A percentile compares a stretch with the other conserved stretches of the same genome.
Conservation (phyloP, 2,797 vertebrate species). For the Taenioides sp. region DNA sequence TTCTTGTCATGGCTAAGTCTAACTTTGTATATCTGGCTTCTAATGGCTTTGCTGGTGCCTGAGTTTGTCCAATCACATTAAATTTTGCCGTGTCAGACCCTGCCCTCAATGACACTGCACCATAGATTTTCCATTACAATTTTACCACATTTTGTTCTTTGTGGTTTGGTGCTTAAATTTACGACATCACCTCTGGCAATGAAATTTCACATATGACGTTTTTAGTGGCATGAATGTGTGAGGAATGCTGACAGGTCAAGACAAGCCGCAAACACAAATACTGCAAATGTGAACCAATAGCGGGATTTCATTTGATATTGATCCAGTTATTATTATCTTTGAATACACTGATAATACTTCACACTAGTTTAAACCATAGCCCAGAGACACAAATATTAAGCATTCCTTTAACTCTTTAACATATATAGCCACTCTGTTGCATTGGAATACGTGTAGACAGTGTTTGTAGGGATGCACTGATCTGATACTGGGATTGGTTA, state of each 20-base stretch:
- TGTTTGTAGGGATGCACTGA: no score
- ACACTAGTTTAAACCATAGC: neutral
- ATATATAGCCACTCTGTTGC: neutral
- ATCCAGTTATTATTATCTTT: neutral
- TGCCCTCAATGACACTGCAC: neutral
- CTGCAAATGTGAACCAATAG: constrained; percentile 9
- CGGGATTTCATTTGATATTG: neutral
- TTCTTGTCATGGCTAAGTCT: neutral
- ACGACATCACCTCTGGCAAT: constrained; percentile 13
- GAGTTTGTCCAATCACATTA: neutral
- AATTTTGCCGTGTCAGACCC: neutral
- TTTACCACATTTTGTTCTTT: neutral
- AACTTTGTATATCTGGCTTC: neutral
- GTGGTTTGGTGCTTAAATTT: neutral
- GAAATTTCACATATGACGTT: constrained; percentile 11
- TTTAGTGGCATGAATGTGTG: constrained; percentile 4
- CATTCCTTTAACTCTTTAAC: neutral
- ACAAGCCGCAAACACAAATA: constrained; percentile 45
- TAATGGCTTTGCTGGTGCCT: neutral
- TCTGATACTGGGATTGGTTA: no score
- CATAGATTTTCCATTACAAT: neutral
- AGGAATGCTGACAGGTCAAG: constrained; percentile 67
- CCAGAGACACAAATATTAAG: neutral
- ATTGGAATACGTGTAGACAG: constrained; percentile 9
- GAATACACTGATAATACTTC: neutral